Percentiles rank a stretch among this genome's conserved stretches.
Evolutionary conservation across 2,888 invertebrate species (phyloP).

Genomic region (Papilio elwesi): DNA sequence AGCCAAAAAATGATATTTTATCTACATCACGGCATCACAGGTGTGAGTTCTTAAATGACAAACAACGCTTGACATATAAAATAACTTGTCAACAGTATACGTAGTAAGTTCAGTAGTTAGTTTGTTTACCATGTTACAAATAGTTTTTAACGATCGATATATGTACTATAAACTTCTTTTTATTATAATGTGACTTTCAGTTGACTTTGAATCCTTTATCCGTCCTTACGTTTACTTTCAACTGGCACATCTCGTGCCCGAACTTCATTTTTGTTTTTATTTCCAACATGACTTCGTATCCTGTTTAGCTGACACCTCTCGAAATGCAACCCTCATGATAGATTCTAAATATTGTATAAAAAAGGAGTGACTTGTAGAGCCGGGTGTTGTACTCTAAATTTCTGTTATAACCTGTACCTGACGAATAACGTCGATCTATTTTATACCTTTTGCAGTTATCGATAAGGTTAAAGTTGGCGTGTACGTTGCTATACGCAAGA

Average conservation of each 20-base stretch:
- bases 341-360: constrained; percentile 26
- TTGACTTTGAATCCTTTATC: background rate
- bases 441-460: background rate
- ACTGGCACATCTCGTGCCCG: background rate
- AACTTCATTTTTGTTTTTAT: constrained; percentile 6
- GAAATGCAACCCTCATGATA: constrained; percentile 31
- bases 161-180: too few species aligned
- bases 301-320: constrained; percentile 27
- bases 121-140: too few species aligned
- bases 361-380: constrained; percentile 18
- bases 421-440: background rate
- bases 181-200: too few species aligned
- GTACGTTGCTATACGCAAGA: constrained; percentile 29
- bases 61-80: too few species aligned
- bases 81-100: too few species aligned
- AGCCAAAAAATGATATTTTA: too few species aligned
- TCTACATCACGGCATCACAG: too few species aligned
- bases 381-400: constrained; percentile 35
- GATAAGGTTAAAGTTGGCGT: background rate
- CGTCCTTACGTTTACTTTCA: background rate
- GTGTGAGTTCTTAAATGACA: too few species aligned
- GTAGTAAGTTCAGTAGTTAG: too few species aligned
- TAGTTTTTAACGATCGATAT: too few species aligned
- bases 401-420: constrained; percentile 28
- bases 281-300: constrained; percentile 15